These are phyloP conservation scores for Heliornis fulica DNA, from an alignment of 2,113 vertebrate species.

Conservation along the genomic window DNA sequence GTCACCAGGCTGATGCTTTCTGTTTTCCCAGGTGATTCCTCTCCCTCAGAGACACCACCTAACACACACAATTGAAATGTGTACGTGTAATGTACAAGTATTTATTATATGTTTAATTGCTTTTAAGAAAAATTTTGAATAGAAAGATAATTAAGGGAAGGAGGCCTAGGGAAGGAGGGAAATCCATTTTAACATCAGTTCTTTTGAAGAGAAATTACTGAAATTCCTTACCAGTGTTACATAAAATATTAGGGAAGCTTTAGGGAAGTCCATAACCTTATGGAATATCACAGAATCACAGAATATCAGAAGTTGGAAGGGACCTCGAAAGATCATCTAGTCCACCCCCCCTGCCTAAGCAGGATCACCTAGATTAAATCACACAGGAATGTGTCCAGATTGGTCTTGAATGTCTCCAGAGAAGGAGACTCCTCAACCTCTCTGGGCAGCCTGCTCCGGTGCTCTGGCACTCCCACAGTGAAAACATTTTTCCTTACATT, in stretches of 20 bases:
- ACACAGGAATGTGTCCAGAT: too few relatives aligned
- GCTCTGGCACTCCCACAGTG: too few relatives aligned
- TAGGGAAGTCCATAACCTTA: neutral
- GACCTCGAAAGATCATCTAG: too few relatives aligned
- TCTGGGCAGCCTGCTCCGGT: too few relatives aligned
- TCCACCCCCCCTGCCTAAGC: too few relatives aligned
- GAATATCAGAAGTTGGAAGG: too few relatives aligned
- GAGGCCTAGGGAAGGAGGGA: neutral
- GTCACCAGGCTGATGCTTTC: neutral
- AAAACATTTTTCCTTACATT: too few relatives aligned
- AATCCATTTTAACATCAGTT: neutral
- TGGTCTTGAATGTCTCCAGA: too few relatives aligned
- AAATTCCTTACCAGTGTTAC: neutral
- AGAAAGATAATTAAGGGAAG: neutral
- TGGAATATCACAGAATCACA: too few relatives aligned
- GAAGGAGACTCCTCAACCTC: too few relatives aligned
- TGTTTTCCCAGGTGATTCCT: neutral
- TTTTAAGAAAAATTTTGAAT: neutral
- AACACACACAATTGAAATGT: neutral
- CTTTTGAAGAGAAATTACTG: neutral
- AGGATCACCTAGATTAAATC: too few relatives aligned
- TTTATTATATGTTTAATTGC: neutral
- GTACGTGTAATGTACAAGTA: neutral
- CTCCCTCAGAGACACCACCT: neutral
- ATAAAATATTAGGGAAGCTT: neutral